Conservation (phyloP, 1,140 invertebrate genomes). For the Heliconius hewitsoni region DNA sequence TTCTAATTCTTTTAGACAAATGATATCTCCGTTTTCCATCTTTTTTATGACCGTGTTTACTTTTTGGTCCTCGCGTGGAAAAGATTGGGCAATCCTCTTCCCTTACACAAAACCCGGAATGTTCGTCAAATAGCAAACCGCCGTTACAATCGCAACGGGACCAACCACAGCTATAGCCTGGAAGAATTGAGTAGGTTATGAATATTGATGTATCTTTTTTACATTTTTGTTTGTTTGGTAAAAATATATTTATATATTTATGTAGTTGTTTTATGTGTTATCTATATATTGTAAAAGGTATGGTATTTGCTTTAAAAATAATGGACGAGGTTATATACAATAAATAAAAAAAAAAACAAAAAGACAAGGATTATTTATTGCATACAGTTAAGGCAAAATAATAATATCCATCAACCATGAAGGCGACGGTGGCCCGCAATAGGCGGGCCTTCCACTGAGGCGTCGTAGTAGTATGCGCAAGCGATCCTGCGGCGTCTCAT, state of each 20-base stretch:
- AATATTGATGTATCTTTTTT: not conserved
- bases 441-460: no score
- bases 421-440: no score
- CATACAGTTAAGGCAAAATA: no score
- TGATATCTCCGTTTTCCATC: slow-evolving; percentile 16
- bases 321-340: no score
- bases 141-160: slow-evolving; percentile 64
- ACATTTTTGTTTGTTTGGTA: not conserved
- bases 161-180: slow-evolving; percentile 67
- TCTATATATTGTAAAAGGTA: no score
- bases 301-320: no score
- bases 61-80: slow-evolving; percentile 6
- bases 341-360: no score
- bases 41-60: slow-evolving; percentile 1
- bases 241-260: not conserved
- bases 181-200: not conserved
- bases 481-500: no score
- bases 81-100: slow-evolving; percentile 28
- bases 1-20: slow-evolving; percentile 36
- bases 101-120: slow-evolving; percentile 44
- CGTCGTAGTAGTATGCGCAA: no score
- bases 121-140: slow-evolving; percentile 49
- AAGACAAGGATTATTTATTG: no score
- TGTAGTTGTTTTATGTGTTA: no score
- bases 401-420: no score